Evolutionary conservation across 2,888 invertebrate species (phyloP).

Genomic region (Phytoseiulus persimilis): DNA sequence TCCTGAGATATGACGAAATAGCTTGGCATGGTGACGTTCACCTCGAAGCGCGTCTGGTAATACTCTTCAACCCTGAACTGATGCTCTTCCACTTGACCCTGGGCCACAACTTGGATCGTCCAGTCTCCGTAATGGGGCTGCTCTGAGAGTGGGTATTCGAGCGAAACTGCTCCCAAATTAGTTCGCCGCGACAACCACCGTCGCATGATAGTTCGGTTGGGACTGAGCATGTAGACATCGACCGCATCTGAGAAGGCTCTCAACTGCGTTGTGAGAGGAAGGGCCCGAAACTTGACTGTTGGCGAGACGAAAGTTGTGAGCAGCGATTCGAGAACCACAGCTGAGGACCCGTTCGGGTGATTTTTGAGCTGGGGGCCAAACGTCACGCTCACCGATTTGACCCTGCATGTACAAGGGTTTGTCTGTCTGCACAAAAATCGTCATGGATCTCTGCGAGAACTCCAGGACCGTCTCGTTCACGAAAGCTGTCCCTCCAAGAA

Average conservation of each 20-base stretch:
- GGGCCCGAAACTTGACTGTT: constrained; percentile 73
- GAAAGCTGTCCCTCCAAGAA: constrained; percentile 77
- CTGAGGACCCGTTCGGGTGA: too few species aligned
- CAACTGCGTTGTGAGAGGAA: constrained; percentile 83
- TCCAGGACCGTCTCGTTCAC: constrained; percentile 72
- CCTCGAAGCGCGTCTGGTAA: constrained; percentile 87
- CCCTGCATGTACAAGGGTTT: constrained; percentile 90
- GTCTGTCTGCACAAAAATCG: constrained; percentile 87
- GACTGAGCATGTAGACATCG: constrained; percentile 84
- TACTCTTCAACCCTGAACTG: constrained; percentile 84
- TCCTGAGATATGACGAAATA: constrained; percentile 80
- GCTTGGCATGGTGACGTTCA: constrained; percentile 89
- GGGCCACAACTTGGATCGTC: constrained; percentile 77
- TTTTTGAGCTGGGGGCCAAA: background rate
- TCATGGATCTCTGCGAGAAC: constrained; percentile 83
- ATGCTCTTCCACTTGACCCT: constrained; percentile 76
- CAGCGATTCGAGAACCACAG: too few species aligned
- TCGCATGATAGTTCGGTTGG: constrained; percentile 74
- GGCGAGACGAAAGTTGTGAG: constrained; percentile 45
- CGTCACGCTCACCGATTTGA: constrained; percentile 60
- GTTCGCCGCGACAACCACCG: constrained; percentile 81
- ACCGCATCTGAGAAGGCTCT: constrained; percentile 82
- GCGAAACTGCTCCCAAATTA: constrained; percentile 68
- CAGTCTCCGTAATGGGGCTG: constrained; percentile 87
- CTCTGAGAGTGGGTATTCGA: constrained; percentile 78